Conservation (phyloP, 2,113 vertebrate genomes). For the Melierax canorus region DNA sequence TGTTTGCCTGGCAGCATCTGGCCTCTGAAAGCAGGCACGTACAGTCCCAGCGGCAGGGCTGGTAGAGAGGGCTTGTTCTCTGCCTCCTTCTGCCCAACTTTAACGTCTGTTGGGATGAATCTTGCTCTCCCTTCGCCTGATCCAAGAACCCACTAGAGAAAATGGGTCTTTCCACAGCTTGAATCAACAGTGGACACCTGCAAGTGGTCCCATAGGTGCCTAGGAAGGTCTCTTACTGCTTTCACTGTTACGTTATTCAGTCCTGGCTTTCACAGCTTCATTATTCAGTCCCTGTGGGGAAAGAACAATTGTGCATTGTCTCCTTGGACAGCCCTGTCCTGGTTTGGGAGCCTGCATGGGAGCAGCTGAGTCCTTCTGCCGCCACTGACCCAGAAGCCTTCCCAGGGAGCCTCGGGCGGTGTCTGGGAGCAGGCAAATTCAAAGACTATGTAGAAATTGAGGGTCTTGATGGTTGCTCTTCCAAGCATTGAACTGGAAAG, state of each 20-base stretch:
- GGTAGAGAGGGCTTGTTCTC: neutral
- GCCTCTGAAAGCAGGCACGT: neutral
- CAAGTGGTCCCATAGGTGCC: neutral
- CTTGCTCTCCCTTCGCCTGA: neutral
- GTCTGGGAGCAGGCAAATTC: neutral
- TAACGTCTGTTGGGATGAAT: neutral
- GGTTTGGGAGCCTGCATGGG: neutral
- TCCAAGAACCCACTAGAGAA: neutral
- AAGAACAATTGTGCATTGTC: neutral
- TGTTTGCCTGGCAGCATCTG: conserved; percentile 49
- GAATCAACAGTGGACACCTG: neutral
- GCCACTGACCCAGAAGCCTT: neutral
- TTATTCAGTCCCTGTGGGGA: neutral
- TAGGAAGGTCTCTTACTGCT: neutral
- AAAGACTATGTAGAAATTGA: neutral
- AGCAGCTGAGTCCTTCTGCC: neutral
- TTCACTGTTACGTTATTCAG: neutral
- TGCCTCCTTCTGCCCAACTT: neutral
- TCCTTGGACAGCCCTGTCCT: neutral
- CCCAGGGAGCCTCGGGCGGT: neutral
- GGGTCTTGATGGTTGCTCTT: neutral
- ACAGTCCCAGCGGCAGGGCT: neutral
- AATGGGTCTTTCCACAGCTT: neutral
- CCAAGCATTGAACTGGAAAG: conserved; percentile 4
- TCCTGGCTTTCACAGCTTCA: neutral